Evolutionary conservation across 2,113 vertebrate genomes (phyloP).

Genomic region (Alosa alosa): DNA sequence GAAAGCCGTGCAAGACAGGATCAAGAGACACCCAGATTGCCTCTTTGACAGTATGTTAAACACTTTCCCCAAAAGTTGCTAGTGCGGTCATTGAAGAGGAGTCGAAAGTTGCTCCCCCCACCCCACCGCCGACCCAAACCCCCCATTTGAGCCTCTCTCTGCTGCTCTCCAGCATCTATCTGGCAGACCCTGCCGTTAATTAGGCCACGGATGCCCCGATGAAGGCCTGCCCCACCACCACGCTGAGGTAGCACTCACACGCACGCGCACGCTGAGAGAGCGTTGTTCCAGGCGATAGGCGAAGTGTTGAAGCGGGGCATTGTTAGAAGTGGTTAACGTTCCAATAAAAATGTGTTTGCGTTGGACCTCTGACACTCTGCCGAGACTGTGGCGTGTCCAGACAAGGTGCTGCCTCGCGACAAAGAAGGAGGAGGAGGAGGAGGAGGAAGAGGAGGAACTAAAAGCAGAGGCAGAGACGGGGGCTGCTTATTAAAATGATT

Average conservation of each 20-base stretch:
- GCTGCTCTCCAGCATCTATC: slow-evolving; percentile 65
- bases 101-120: slow-evolving; percentile 56
- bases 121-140: slow-evolving; percentile 41
- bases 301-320: slow-evolving; percentile 49
- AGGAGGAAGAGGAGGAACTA: background rate
- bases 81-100: slow-evolving; percentile 50
- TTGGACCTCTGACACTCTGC: slow-evolving; percentile 48
- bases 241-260: background rate
- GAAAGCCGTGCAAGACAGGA: slow-evolving; percentile 55
- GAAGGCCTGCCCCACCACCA: slow-evolving; percentile 33
- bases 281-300: slow-evolving; percentile 33
- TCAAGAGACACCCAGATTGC: slow-evolving; percentile 57
- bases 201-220: slow-evolving; percentile 62
- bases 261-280: background rate
- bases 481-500: slow-evolving; percentile 29
- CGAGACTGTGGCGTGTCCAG: slow-evolving; percentile 21
- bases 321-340: slow-evolving; percentile 62
- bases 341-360: slow-evolving; percentile 49
- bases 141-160: slow-evolving; percentile 63
- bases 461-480: background rate
- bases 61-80: slow-evolving; percentile 56
- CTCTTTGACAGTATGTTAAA: slow-evolving; percentile 62
- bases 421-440: background rate
- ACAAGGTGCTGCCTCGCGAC: slow-evolving; percentile 29
- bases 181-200: slow-evolving; percentile 72